These are phyloP conservation scores for Oceanites oceanicus DNA, from an alignment of 2,113 vertebrate genomes.

Conservation along the genomic window DNA sequence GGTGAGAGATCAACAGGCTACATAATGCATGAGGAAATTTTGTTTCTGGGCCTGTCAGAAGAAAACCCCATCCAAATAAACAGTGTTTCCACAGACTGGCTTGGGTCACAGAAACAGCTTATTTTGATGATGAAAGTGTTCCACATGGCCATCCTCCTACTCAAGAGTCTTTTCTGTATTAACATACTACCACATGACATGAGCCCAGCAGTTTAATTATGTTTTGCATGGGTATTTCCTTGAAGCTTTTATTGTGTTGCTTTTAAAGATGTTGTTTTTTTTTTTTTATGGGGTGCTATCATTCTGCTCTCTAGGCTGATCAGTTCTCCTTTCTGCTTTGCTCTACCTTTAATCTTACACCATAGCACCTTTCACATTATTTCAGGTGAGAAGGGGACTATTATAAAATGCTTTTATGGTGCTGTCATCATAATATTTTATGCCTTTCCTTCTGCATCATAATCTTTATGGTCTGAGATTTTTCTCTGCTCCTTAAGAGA, in stretches of 20 bases:
- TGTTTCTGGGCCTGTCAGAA: background rate
- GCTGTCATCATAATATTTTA: background rate
- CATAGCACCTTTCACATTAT: background rate
- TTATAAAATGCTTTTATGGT: background rate
- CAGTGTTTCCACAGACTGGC: background rate
- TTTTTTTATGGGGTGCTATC: background rate
- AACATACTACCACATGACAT: background rate
- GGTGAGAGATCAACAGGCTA: background rate
- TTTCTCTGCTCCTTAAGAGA: background rate
- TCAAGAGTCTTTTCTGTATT: background rate
- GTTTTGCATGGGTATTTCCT: background rate
- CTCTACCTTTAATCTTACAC: background rate
- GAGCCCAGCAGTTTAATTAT: background rate
- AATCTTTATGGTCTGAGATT: background rate
- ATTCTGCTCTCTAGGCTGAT: background rate
- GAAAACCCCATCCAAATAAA: background rate
- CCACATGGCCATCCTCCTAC: background rate
- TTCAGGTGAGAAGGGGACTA: background rate
- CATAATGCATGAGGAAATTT: background rate
- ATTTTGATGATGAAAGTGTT: background rate
- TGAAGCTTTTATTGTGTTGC: background rate
- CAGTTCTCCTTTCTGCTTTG: background rate
- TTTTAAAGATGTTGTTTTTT: background rate
- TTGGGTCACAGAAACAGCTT: background rate
- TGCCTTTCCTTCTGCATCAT: background rate